These are phyloP conservation scores for Drosophila rubida DNA, from an alignment of 2,888 invertebrate species.

Conservation along the genomic window DNA sequence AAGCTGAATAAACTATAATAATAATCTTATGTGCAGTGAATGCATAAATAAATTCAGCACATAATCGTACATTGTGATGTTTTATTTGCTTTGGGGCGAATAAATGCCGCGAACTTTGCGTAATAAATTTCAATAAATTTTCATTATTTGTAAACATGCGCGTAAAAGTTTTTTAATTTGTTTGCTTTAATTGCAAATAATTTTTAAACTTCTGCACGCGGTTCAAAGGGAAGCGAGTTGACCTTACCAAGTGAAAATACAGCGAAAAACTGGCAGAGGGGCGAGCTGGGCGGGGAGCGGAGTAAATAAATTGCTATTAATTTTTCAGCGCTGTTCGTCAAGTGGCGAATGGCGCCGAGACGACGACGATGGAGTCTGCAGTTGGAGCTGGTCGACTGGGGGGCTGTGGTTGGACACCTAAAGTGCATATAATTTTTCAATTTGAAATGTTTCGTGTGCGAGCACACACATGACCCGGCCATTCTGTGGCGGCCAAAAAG, in stretches of 20 bases:
- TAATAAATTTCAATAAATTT: slow-evolving; percentile 62
- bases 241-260: slow-evolving; percentile 47
- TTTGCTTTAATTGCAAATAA: slow-evolving; percentile 81
- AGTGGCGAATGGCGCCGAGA: slow-evolving; percentile 72
- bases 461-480: slow-evolving; percentile 44
- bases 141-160: slow-evolving; percentile 65
- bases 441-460: slow-evolving; percentile 74
- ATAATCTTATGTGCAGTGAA: neutral
- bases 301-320: slow-evolving; percentile 84
- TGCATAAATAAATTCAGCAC: neutral
- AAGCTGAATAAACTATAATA: slow-evolving; percentile 23
- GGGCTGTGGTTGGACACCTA: slow-evolving; percentile 67
- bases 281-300: slow-evolving; percentile 20
- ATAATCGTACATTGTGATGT: slow-evolving; percentile 1
- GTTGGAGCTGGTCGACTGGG: slow-evolving; percentile 13
- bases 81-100: slow-evolving; percentile 33
- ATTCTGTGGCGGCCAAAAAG: slow-evolving; percentile 64
- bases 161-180: slow-evolving; percentile 76
- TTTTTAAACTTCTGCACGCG: slow-evolving; percentile 61
- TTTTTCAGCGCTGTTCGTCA: slow-evolving; percentile 81
- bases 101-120: slow-evolving; percentile 35
- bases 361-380: slow-evolving; percentile 39
- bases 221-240: slow-evolving; percentile 42
- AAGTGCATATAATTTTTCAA: slow-evolving; percentile 84
- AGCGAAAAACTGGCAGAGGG: slow-evolving; percentile 12